Evolutionary conservation across 2,113 vertebrate genomes (phyloP).

Genomic region (Xiphias gladius): DNA sequence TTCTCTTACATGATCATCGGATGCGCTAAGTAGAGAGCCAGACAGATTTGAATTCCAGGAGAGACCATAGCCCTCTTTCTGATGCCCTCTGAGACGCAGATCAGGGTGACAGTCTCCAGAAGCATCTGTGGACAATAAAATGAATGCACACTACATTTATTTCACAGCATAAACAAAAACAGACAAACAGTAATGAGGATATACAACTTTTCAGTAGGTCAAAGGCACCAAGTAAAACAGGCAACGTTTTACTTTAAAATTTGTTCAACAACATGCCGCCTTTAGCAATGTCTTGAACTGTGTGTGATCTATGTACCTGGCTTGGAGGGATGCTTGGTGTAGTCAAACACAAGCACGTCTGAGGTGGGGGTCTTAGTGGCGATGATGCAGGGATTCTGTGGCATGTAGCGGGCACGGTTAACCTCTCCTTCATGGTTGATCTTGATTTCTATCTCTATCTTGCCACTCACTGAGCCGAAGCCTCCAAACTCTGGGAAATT

Average conservation of each 20-base stretch:
- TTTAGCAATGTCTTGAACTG: background rate
- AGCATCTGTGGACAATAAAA: conserved; percentile 81
- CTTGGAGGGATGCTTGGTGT: conserved; percentile 95
- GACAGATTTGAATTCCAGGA: conserved; percentile 97
- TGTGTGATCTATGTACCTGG: conserved; percentile 84
- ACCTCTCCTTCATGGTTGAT: conserved; percentile 97
- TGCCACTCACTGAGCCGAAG: conserved; percentile 94
- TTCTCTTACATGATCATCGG: conserved; percentile 91
- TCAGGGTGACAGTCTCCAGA: conserved; percentile 95
- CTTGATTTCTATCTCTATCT: conserved; percentile 97
- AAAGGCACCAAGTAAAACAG: background rate
- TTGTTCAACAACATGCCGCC: background rate
- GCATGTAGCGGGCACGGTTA: conserved; percentile 95
- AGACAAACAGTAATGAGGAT: background rate
- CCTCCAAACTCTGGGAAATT: conserved; percentile 93
- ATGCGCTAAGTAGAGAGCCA: conserved; percentile 93
- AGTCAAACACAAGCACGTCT: conserved; percentile 95
- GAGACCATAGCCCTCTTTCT: conserved; percentile 94
- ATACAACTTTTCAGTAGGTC: background rate
- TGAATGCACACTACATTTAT: background rate
- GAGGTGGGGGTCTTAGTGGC: conserved; percentile 96
- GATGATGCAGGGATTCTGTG: conserved; percentile 96
- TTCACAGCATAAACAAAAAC: background rate
- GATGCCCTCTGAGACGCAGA: conserved; percentile 92
- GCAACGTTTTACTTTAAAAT: background rate